Conservation (phyloP, 2,113 vertebrate species). For the Ifrita kowaldi region DNA sequence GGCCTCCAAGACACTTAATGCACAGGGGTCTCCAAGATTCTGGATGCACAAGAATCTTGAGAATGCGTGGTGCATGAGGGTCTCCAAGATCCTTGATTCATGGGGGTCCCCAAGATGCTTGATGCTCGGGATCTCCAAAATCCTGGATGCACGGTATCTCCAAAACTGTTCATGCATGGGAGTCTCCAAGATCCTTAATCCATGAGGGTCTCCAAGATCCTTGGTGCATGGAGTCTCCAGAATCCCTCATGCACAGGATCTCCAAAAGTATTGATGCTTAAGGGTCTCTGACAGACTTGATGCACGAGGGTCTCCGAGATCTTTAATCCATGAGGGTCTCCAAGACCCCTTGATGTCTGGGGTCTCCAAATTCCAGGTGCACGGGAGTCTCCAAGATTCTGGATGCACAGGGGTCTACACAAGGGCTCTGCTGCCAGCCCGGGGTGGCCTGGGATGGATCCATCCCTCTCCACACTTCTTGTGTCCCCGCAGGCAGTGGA, state of each 20-base stretch:
- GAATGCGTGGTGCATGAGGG: not conserved
- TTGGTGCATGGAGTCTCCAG: not conserved
- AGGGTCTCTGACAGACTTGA: fast-evolving
- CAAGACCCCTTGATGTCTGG: fast-evolving
- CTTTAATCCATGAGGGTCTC: not conserved
- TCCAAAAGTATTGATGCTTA: fast-evolving
- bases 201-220: fast-evolving
- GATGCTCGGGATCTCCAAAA: not conserved
- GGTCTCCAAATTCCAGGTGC: not conserved
- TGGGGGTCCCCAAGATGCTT: not conserved
- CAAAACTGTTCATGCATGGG: not conserved
- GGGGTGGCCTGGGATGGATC: fast-evolving
- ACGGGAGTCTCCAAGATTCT: fast-evolving
- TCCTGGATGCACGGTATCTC: fast-evolving
- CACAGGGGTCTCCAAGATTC: not conserved
- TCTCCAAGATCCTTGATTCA: not conserved
- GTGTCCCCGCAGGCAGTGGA: conserved; percentile 82
- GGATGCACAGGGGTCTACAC: fast-evolving
- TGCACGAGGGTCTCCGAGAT: fast-evolving
- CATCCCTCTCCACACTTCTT: fast-evolving
- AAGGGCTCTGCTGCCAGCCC: not conserved
- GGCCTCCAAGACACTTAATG: not conserved
- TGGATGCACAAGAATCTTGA: not conserved
- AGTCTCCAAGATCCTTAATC: fast-evolving
- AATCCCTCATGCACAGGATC: fast-evolving